These are phyloP conservation scores for Ischnura elegans DNA, from an alignment of 2,888 invertebrate genomes.

Conservation along the genomic window DNA sequence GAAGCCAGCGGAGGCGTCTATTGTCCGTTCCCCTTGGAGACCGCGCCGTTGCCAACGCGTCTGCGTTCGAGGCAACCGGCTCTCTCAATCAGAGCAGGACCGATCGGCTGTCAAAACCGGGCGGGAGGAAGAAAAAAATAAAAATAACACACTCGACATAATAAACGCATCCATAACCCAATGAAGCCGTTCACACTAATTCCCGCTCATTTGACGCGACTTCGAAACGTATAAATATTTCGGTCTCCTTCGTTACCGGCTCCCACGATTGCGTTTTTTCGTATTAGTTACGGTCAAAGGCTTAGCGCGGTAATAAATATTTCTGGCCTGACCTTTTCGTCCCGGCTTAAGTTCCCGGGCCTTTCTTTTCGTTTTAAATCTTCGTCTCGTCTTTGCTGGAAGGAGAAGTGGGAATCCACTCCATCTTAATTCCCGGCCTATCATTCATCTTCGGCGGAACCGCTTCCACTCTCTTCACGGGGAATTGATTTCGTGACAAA, in stretches of 20 bases:
- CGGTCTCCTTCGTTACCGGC: not conserved
- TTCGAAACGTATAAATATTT: not conserved
- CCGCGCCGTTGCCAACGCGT: not conserved
- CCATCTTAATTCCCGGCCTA: constrained; percentile 7
- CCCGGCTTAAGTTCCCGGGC: not conserved
- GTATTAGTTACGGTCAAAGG: not conserved
- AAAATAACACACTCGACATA: not conserved
- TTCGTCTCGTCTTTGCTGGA: not conserved
- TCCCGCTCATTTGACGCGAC: not conserved
- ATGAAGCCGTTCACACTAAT: constrained; percentile 21
- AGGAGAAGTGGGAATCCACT: not conserved
- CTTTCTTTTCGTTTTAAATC: constrained; percentile 9
- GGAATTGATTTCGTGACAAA: constrained; percentile 33
- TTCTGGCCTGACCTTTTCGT: constrained; percentile 7
- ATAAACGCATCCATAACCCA: constrained; percentile 30
- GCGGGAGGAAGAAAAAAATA: not conserved
- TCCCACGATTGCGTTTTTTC: not conserved
- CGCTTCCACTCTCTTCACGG: not conserved
- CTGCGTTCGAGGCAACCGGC: not conserved
- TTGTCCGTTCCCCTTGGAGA: too few species aligned
- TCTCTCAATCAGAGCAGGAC: not conserved
- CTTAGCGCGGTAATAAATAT: not conserved
- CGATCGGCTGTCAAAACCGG: not conserved
- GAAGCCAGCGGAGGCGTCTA: too few species aligned
- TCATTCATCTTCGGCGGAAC: constrained; percentile 24